These are phyloP conservation scores for Cichlasoma orientale DNA, from an alignment of 2,797 vertebrate species.

Conservation along the genomic window DNA sequence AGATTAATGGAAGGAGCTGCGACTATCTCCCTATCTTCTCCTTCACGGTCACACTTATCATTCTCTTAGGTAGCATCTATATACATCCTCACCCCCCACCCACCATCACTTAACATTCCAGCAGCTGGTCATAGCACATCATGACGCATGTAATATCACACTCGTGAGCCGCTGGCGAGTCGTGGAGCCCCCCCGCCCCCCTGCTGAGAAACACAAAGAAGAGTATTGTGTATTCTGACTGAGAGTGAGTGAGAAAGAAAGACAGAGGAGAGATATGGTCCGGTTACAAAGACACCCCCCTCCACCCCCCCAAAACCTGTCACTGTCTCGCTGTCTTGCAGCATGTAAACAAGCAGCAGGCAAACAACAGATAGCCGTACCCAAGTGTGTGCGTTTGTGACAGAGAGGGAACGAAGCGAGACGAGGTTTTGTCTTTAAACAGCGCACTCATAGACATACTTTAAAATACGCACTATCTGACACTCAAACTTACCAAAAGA, in stretches of 20 bases:
- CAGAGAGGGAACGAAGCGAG: background rate
- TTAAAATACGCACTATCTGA: background rate
- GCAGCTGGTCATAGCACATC: constrained; percentile 62
- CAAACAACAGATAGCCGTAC: constrained; percentile 37
- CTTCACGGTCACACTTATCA: constrained; percentile 30
- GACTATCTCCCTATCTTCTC: background rate
- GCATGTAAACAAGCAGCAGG: constrained; percentile 45
- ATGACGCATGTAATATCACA: constrained; percentile 75
- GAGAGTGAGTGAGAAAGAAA: constrained; percentile 47
- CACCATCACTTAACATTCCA: constrained; percentile 66
- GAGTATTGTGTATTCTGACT: constrained; percentile 62
- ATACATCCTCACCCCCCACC: background rate
- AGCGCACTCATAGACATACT: background rate
- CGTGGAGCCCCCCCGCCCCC: constrained; percentile 36
- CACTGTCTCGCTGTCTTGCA: constrained; percentile 57
- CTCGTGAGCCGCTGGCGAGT: constrained; percentile 57
- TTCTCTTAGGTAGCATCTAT: constrained; percentile 27
- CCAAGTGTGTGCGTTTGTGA: background rate
- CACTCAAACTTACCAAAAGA: background rate
- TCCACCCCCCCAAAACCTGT: constrained; percentile 35
- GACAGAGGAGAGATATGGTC: constrained; percentile 63
- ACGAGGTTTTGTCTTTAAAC: background rate
- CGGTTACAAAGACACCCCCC: constrained; percentile 70
- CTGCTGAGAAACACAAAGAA: constrained; percentile 66
- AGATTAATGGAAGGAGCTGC: background rate